phyloP scores from a whole-genome alignment of 2,888 invertebrate genomes.

The Phengaris alcon region DNA sequence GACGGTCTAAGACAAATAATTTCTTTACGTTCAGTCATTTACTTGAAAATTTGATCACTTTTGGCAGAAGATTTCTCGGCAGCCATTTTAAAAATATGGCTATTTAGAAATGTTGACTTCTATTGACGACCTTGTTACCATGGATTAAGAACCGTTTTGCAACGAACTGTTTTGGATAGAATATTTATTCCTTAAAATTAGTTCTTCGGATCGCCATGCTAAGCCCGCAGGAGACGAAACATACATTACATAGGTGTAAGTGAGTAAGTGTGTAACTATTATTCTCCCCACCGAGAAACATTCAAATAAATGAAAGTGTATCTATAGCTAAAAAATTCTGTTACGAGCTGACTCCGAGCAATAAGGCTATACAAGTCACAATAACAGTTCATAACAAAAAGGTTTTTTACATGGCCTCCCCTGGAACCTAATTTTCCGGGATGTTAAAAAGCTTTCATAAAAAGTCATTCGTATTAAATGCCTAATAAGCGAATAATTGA shows the following conservation, averaged over 20 bases:
- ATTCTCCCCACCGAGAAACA: neutral
- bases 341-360: neutral
- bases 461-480: slow-evolving; percentile 17
- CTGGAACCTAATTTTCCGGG: slow-evolving; percentile 12
- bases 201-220: too few relatives aligned
- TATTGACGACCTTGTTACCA: too few relatives aligned
- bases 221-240: neutral
- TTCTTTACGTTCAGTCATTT: too few relatives aligned
- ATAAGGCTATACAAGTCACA: neutral
- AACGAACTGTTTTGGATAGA: too few relatives aligned
- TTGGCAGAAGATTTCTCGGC: too few relatives aligned
- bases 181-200: too few relatives aligned
- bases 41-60: too few relatives aligned
- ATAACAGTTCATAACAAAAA: slow-evolving; percentile 17
- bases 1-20: too few relatives aligned
- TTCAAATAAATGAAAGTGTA: slow-evolving; percentile 12
- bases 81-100: too few relatives aligned
- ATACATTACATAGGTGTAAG: neutral
- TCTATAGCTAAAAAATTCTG: neutral
- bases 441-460: slow-evolving; percentile 3
- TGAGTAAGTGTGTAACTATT: neutral
- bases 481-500: neutral
- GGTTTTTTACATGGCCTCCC: slow-evolving; percentile 9
- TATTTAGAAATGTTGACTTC: too few relatives aligned
- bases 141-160: too few relatives aligned